A percentile compares a stretch with the other conserved stretches of the same genome.
Evolutionary conservation across 2,797 vertebrate genomes (phyloP).

Genomic region (Chiloscyllium punctatum): DNA sequence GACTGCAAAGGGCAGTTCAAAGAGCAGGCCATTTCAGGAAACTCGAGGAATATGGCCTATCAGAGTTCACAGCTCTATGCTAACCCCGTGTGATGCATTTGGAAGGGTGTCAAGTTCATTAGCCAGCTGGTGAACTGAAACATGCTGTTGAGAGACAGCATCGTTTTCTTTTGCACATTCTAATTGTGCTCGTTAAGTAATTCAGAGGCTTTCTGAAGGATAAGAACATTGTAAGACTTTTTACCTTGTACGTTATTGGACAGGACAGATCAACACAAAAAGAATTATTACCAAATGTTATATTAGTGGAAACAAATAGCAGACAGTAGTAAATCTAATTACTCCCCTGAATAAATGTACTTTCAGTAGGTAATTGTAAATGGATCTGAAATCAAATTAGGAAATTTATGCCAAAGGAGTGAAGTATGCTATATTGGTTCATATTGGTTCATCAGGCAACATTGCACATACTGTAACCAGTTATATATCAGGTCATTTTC

Average conservation of each 20-base stretch:
- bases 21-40: not conserved
- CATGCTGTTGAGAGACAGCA: not conserved
- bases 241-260: not conserved
- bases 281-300: not conserved
- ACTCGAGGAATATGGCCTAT: too few species aligned
- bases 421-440: not conserved
- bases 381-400: not conserved
- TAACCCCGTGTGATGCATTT: not conserved
- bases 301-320: not conserved
- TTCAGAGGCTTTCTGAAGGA: not conserved
- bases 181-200: not conserved
- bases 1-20: not conserved
- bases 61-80: not conserved
- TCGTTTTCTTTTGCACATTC: not conserved
- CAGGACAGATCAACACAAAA: not conserved
- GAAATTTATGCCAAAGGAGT: not conserved
- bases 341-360: not conserved
- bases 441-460: not conserved
- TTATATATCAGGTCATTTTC: not conserved
- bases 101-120: not conserved
- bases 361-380: slow-evolving; percentile 1
- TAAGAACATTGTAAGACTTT: not conserved
- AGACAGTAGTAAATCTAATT: not conserved
- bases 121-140: not conserved
- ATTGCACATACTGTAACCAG: not conserved